Conservation (phyloP, 2,113 vertebrate species). For the Barnardius zonarius region DNA sequence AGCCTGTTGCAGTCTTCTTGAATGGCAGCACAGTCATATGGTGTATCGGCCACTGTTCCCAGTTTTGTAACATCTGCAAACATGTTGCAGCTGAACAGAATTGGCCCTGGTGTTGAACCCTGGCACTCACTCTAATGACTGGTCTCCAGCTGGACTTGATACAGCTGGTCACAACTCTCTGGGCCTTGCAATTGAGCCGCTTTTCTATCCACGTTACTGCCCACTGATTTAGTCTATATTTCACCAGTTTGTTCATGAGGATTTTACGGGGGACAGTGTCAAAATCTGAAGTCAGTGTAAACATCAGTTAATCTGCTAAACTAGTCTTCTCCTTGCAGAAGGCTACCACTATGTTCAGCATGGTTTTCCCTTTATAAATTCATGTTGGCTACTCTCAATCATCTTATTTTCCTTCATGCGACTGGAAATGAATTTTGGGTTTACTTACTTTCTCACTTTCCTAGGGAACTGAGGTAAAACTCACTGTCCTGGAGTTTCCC, state of each 20-base stretch:
- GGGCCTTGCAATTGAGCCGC: neutral
- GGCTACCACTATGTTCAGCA: neutral
- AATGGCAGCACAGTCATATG: neutral
- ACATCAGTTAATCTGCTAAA: neutral
- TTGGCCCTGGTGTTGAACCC: neutral
- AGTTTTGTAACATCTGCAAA: neutral
- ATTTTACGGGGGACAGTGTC: neutral
- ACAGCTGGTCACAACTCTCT: rapidly evolving
- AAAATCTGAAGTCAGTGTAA: neutral
- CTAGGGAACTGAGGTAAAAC: neutral
- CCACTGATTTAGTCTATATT: neutral
- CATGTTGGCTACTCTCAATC: neutral
- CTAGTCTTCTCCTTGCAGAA: neutral
- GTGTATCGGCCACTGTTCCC: neutral
- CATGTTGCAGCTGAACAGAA: neutral
- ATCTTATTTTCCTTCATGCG: neutral
- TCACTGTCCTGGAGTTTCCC: neutral
- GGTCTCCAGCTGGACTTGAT: neutral
- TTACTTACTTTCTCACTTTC: neutral
- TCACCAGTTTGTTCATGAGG: neutral
- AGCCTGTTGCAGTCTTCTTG: neutral
- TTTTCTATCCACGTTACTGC: neutral
- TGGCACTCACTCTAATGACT: neutral
- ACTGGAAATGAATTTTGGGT: neutral
- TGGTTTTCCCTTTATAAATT: neutral